phyloP scores from a whole-genome alignment of 1,140 invertebrate species.

The Cylas formicarius region DNA sequence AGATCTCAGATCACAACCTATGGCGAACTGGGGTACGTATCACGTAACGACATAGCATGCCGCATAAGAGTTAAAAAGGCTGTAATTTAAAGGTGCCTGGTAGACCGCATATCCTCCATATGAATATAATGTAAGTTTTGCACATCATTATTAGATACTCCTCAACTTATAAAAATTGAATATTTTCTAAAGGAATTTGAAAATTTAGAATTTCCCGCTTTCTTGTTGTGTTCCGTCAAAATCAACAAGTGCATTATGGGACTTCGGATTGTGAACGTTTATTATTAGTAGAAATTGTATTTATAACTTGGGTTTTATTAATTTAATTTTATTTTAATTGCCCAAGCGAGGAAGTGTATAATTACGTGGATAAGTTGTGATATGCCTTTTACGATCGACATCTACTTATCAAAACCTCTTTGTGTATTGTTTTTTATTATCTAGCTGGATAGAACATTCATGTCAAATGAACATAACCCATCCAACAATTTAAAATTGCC shows the following conservation, averaged over 20 bases:
- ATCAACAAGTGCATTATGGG: constrained; percentile 41
- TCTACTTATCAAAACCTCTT: constrained; percentile 23
- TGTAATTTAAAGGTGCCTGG: no score
- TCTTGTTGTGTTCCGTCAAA: constrained; percentile 16
- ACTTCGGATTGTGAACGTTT: constrained; percentile 35
- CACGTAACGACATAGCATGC: no score
- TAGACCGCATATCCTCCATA: no score
- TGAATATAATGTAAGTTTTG: no score
- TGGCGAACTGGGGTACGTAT: no score
- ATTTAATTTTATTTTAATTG: constrained; percentile 17
- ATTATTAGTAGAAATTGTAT: constrained; percentile 25
- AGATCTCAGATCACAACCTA: no score
- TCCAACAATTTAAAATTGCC: constrained; percentile 25
- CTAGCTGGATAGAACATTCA: constrained; percentile 17
- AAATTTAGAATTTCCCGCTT: constrained; percentile 17
- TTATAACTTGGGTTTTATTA: constrained; percentile 19
- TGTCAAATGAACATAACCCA: constrained; percentile 42
- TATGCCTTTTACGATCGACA: constrained; percentile 30
- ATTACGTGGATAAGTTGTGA: constrained; percentile 34
- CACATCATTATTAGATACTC: no score
- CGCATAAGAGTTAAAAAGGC: no score
- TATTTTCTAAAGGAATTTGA: background rate
- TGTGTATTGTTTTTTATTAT: constrained; percentile 21
- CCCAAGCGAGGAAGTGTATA: background rate
- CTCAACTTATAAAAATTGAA: background rate